These are phyloP conservation scores for Neuroscelio doddi DNA, from an alignment of 2,888 invertebrate species.

Conservation along the genomic window DNA sequence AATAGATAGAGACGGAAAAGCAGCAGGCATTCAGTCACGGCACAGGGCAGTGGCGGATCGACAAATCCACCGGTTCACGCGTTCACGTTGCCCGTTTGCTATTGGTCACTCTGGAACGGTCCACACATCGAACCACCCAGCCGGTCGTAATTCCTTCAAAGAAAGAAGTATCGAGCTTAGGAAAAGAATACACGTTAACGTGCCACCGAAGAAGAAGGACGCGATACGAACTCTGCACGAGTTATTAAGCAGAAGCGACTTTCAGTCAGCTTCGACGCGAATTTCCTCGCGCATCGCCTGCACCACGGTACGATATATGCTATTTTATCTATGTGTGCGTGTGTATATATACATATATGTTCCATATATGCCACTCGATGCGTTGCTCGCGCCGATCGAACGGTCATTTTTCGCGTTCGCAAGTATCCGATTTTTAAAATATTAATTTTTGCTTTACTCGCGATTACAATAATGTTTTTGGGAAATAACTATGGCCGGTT, in stretches of 20 bases:
- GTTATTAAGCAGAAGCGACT: background rate
- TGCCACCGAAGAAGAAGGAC: slow-evolving; percentile 23
- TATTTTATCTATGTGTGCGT: background rate
- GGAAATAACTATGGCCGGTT: no score
- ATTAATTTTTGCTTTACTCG: background rate
- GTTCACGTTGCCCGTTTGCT: slow-evolving; percentile 29
- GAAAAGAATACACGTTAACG: slow-evolving; percentile 21
- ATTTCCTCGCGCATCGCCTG: background rate
- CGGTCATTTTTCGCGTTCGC: background rate
- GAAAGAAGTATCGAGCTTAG: slow-evolving; percentile 10
- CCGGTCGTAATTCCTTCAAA: slow-evolving; percentile 19
- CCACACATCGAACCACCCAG: slow-evolving; percentile 41
- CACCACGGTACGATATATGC: slow-evolving; percentile 11
- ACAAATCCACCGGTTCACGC: slow-evolving; percentile 36
- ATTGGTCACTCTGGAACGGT: slow-evolving; percentile 36
- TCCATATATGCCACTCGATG: background rate
- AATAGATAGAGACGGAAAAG: slow-evolving; percentile 15
- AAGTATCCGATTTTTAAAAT: background rate
- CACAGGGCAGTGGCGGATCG: slow-evolving; percentile 20
- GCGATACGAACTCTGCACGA: slow-evolving; percentile 5
- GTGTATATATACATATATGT: background rate
- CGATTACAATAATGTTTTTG: no score
- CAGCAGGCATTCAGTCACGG: no score
- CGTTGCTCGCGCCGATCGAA: background rate
- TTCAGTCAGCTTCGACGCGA: slow-evolving; percentile 21